These are phyloP conservation scores for Volucella bombylans DNA, from an alignment of 2,888 invertebrate genomes.

Conservation along the genomic window DNA sequence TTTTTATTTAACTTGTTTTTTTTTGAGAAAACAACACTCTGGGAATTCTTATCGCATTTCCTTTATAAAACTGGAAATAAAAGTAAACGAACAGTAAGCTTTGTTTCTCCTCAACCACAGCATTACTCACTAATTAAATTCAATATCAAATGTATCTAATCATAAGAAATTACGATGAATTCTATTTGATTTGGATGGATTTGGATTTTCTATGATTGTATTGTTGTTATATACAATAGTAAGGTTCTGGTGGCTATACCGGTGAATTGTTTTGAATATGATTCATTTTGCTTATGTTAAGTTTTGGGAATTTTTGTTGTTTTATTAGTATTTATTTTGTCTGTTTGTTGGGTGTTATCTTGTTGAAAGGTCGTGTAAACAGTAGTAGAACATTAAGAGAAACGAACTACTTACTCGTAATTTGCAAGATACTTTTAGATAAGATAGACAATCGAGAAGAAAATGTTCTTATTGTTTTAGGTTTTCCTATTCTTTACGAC, in stretches of 20 bases:
- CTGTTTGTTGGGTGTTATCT: constrained; percentile 17
- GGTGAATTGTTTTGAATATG: constrained; percentile 16
- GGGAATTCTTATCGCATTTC: constrained; percentile 62
- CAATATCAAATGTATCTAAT: constrained; percentile 44
- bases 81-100: constrained; percentile 67
- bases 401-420: neutral
- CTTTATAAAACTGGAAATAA: constrained; percentile 65
- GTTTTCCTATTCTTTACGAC: neutral
- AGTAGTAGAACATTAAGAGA: constrained; percentile 28
- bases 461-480: constrained; percentile 5
- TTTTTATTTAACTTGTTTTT: constrained; percentile 22
- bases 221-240: neutral
- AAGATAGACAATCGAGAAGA: constrained; percentile 6
- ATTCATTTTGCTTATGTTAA: constrained; percentile 11
- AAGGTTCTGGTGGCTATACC: neutral
- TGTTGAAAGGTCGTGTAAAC: constrained; percentile 18
- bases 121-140: constrained; percentile 63
- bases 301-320: neutral
- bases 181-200: constrained; percentile 31
- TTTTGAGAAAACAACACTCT: constrained; percentile 31
- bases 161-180: constrained; percentile 61
- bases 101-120: constrained; percentile 48
- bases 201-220: constrained; percentile 9
- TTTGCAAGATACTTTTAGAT: constrained; percentile 20
- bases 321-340: constrained; percentile 16